Percentiles rank a stretch among this genome's conserved stretches.
Conservation (phyloP, 2,113 vertebrate species). For the Eleginops maclovinus region DNA sequence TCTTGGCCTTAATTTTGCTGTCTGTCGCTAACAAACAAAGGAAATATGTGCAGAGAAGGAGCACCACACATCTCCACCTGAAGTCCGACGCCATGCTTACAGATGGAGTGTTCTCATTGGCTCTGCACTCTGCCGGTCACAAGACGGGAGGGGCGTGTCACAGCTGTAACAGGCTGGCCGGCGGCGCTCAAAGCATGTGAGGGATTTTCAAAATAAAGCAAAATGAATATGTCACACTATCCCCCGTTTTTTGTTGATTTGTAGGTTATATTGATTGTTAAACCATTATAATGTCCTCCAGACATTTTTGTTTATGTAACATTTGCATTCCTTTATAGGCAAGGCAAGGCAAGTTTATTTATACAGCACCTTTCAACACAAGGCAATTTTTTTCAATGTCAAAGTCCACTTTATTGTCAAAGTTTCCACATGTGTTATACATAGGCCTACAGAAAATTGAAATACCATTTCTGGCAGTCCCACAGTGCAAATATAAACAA, state of each 20-base stretch:
- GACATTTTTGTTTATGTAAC: too few relatives aligned
- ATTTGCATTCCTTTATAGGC: too few relatives aligned
- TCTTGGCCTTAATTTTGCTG: slow-evolving; percentile 75
- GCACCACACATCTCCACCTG: slow-evolving; percentile 43
- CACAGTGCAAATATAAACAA: too few relatives aligned
- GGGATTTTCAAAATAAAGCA: slow-evolving; percentile 52
- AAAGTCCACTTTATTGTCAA: too few relatives aligned
- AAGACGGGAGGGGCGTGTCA: slow-evolving; percentile 28
- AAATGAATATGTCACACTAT: background rate
- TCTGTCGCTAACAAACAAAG: slow-evolving; percentile 55
- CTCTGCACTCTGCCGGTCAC: slow-evolving; percentile 54
- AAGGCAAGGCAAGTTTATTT: too few relatives aligned
- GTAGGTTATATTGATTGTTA: background rate
- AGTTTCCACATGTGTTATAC: too few relatives aligned
- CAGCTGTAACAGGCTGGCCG: background rate
- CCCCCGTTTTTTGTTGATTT: background rate
- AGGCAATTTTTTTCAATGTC: too few relatives aligned
- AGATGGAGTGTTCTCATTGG: slow-evolving; percentile 74
- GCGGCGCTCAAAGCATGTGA: too few relatives aligned
- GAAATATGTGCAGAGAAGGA: slow-evolving; percentile 69
- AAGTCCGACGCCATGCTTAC: slow-evolving; percentile 80
- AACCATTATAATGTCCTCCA: background rate
- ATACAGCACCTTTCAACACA: too few relatives aligned
- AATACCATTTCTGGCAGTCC: too few relatives aligned
- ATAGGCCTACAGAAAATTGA: too few relatives aligned